Evolutionary conservation across 2,113 vertebrate genomes (phyloP).

Genomic region (Clupea harengus): DNA sequence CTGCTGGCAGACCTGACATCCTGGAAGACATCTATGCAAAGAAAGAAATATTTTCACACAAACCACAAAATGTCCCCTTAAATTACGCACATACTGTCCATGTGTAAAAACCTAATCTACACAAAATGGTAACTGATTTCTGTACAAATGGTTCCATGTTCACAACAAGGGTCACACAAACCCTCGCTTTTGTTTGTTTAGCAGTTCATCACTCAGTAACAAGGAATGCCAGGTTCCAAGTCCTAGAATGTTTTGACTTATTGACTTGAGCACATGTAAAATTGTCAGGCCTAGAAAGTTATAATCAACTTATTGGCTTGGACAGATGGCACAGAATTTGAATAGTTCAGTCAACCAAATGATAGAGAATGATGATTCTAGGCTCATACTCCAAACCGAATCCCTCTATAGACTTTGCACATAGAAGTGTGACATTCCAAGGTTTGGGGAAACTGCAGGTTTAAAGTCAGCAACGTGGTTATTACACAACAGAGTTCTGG

Average conservation of each 20-base stretch:
- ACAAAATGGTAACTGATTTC: background rate
- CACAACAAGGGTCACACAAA: background rate
- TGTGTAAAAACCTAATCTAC: background rate
- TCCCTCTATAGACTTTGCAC: background rate
- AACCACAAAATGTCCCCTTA: background rate
- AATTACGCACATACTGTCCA: background rate
- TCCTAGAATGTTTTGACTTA: background rate
- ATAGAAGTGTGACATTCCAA: background rate
- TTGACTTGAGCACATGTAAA: background rate
- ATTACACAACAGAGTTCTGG: background rate
- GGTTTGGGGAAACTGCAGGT: background rate
- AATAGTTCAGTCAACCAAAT: background rate
- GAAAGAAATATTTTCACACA: constrained; percentile 26
- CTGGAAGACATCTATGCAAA: constrained; percentile 93
- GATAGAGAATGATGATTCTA: background rate
- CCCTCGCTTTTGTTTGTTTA: background rate
- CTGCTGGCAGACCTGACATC: constrained; percentile 99
- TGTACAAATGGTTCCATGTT: background rate
- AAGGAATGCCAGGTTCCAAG: background rate
- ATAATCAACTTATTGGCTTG: background rate
- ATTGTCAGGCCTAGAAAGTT: background rate
- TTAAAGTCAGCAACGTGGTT: background rate
- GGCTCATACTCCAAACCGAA: background rate
- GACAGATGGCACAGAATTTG: background rate
- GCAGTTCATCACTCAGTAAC: background rate